These are phyloP conservation scores for Serinus canaria DNA, from an alignment of 2,113 vertebrate species.

Conservation along the genomic window DNA sequence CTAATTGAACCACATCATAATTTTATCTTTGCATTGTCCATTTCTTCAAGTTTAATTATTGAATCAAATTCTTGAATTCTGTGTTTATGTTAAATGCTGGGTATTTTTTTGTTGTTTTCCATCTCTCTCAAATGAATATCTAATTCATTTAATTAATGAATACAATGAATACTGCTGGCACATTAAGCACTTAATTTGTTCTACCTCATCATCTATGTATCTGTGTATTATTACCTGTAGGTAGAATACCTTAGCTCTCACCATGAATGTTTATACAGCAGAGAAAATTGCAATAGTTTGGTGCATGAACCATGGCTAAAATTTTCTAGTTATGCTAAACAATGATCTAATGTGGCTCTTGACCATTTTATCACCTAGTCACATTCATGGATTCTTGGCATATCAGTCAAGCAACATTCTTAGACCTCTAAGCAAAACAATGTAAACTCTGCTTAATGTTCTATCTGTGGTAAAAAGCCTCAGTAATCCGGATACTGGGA, in stretches of 20 bases:
- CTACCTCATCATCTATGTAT: accelerated
- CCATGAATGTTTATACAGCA: neutral
- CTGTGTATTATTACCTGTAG: neutral
- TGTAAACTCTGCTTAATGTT: neutral
- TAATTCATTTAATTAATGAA: neutral
- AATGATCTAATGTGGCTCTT: neutral
- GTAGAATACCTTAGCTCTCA: neutral
- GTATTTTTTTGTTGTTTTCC: neutral
- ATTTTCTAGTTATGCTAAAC: neutral
- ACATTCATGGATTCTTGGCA: neutral
- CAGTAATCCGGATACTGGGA: neutral
- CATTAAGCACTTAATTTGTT: neutral
- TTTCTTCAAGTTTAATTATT: neutral
- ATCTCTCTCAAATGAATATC: neutral
- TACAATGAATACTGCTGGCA: neutral
- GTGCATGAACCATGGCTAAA: neutral
- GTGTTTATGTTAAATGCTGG: neutral
- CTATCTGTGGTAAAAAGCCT: neutral
- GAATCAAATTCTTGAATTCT: neutral
- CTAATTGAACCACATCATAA: neutral
- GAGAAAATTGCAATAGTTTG: neutral
- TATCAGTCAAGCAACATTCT: neutral
- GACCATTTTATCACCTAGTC: neutral
- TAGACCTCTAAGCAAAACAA: neutral
- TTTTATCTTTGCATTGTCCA: neutral